Evolutionary conservation across 2,888 invertebrate genomes (phyloP), one percentile per base, ranked within the genome.

Genomic region (Fragum fragum): DNA sequence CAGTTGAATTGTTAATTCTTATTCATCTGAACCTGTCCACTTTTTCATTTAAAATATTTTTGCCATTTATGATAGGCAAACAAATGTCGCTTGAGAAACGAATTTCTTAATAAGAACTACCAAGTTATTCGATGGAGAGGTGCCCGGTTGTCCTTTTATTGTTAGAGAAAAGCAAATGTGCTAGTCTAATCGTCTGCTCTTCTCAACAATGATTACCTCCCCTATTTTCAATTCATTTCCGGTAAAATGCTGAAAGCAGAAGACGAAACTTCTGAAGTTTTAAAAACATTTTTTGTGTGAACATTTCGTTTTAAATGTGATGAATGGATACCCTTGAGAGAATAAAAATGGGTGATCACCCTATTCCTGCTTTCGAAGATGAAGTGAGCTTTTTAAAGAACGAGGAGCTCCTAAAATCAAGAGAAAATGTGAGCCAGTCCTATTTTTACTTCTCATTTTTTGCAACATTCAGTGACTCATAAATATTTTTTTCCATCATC

Each of bases 351-450:
- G 71, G 53, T n/a, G 55, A 23, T 23, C 71, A 71, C 39, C 71
- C 71, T 0, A 71, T 71, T 36, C 71, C 71, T 16, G 71, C 71
- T 1, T 71, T 55, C n/a, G 71, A 71, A 32, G 71, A 71, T 21
- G 71, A 71, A 36, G 71, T 39, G 23, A 36, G 23, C 32, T 71
- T 57, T 26, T 18, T 71, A 21, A 53, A 57, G 42, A 66, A 66
- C 42, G 66, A 66, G n/a, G 66, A 42, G 16, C 32, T 57, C 32
- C 36, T 36, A 21, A 32, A 23, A 53, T 55, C 53, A 11, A 53
- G 57, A 14, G 71, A 71, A 23, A 71, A 36, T 28, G 71, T 71
- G 29, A 71, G 71, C 28, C 21, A 57, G 3, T 21, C 52, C 21
- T 52, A n/a, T 21, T 26, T 26, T 57, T 26, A 23, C 26, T 3